A percentile compares a stretch with the other conserved stretches of the same genome.
These are phyloP conservation scores for Dasyprocta punctata DNA, from an alignment of 2,113 vertebrate species.

Conservation along the genomic window DNA sequence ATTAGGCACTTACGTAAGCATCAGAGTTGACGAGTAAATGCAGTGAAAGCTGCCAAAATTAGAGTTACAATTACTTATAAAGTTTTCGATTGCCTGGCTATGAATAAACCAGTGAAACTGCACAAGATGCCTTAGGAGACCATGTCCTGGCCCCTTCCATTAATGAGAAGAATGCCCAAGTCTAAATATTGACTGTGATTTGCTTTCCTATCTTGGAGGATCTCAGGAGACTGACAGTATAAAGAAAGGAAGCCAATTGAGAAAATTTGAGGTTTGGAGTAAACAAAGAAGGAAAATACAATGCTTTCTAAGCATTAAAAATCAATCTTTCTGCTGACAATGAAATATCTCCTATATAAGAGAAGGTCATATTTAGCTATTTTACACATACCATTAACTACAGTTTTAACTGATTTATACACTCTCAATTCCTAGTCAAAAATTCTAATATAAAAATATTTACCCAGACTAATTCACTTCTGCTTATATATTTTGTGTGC, in stretches of 20 bases:
- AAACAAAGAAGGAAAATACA: conserved; percentile 58
- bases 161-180: conserved; percentile 77
- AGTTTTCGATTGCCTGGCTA: conserved; percentile 61
- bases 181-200: conserved; percentile 82
- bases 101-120: conserved; percentile 44
- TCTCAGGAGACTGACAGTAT: conserved; percentile 68
- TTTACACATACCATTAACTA: conserved; percentile 5
- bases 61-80: conserved; percentile 54
- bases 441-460: background rate
- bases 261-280: conserved; percentile 43
- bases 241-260: conserved; percentile 62
- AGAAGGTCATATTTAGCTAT: conserved; percentile 29
- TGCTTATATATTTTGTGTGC: background rate
- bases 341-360: background rate
- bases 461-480: background rate
- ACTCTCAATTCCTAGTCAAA: background rate
- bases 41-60: conserved; percentile 52
- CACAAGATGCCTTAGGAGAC: conserved; percentile 58
- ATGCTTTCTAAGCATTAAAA: conserved; percentile 65
- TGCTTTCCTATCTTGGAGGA: conserved; percentile 48
- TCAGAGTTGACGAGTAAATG: background rate
- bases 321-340: conserved; percentile 61
- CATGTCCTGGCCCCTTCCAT: conserved; percentile 55
- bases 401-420: background rate
- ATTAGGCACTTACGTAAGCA: background rate